Base-by-base conservation (phyloP, 2,888 invertebrate species). In the Adelphocoris suturalis region DNA sequence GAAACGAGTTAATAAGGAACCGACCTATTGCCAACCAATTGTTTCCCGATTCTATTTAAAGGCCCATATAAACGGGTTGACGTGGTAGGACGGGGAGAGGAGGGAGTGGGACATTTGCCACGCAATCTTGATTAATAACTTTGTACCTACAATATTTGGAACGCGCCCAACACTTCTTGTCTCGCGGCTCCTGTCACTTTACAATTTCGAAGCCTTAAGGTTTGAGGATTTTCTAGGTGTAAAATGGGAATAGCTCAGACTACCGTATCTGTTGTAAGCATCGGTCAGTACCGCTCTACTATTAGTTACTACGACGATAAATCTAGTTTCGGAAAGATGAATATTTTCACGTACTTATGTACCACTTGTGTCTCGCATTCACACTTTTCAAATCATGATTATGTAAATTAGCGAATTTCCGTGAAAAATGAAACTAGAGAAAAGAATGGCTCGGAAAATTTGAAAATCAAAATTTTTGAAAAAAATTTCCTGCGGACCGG, bases 51-150 rank as follows among this genome's bases (percentile, higher is more conserved):
- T 1, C 13, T 76, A 28, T 12, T 3, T 37, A 52, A 52, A 14
- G 9, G 27, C 1, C 4, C 27, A 47, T 52, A 52, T 82, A 52
- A 82, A 3, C 82, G 37, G 19, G 80, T 28, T 82, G 27, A 82
- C 27, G 78, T 2, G 78, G 3, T 47, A 23, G 14, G 48, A 14
- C 9, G 16, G 48, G 23, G 27, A 46, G 78, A 46, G 19, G 75
- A 28, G 19, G 12, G 7, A 27, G 37, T 46, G 78, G 78, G 78
- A 78, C 78, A 78, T 78, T 78, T 78, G 78, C 78, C 78, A 78
- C 46, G 78, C 78, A 78, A 78, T 78, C 82, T 55, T 85, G 85
- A 85, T 85, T 85, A 85, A 85, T 85, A 85, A 57, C 85, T 55
- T n/a, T 28, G 85, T 85, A 57, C 37, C 37, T 37, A 37, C 57